Evolutionary conservation across 2,797 vertebrate species (phyloP), one percentile per base, ranked within the genome.

Genomic region (Enteromius trimaculatus): DNA sequence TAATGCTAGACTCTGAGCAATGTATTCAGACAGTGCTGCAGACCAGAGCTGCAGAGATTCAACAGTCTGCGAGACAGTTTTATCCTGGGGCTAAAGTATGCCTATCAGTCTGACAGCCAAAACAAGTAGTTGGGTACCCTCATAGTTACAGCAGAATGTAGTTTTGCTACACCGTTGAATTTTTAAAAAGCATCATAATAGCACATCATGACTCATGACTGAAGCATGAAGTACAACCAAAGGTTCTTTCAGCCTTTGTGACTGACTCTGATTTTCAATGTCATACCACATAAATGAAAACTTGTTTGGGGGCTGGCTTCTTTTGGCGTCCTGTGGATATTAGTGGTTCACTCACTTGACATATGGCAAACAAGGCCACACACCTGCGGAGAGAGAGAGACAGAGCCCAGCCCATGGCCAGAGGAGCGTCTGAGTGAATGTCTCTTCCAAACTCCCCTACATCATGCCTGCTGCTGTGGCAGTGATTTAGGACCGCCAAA

Each of bases 41-140:
- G 68, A 70, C 55, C 53, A 44, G 72, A 31, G 82, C 77, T 60
- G 37, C 71, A 23, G 53, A 31, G 62, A 69, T 55, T 53, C 53
- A 26, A 13, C n/a, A 21, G 65, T 10, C 74, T 82, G 68, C 16
- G 16, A 79, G 81, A 84, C 58, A 62, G 81, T 89, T 86, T 90
- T 80, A 14, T 42, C 88, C 84, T 75, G 76, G 16, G 84, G 83
- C 82, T 89, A 85, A 90, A 90, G 82, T 89, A 80, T 87, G 84
- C 80, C 89, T 86, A 85, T 90, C 87, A 89, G 80, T 86, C 89
- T 90, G 83, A 91, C 89, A 89, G 84, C 87, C 72, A 51, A 69
- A 71, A 85, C 86, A 86, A 89, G 87, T 88, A 79, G 87, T 88
- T 82, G 83, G 88, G 85, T 74, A 87, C 90, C 88, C 91, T 9